A percentile compares a stretch with the other conserved stretches of the same genome.
These are phyloP conservation scores for Otolemur crassicaudatus DNA, from an alignment of 2,797 vertebrate species.

Conservation along the genomic window DNA sequence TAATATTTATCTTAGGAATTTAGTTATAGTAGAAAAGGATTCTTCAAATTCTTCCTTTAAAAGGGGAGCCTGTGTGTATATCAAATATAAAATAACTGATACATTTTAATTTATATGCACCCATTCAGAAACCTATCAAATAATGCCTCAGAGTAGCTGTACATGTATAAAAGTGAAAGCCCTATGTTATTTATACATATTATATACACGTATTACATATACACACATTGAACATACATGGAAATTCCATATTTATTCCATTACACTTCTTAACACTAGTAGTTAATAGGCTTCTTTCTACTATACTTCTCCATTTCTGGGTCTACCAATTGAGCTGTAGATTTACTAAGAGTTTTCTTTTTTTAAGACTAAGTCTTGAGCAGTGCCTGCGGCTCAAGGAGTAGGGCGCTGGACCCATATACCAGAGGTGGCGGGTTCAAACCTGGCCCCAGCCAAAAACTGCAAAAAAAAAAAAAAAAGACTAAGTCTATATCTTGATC, in stretches of 20 bases:
- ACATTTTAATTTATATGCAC: not conserved
- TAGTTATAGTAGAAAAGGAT: not conserved
- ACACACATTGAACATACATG: not conserved
- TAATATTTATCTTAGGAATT: not conserved
- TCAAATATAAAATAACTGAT: slow-evolving; percentile 11
- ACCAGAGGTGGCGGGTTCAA: no score
- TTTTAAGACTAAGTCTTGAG: no score
- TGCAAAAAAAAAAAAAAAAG: no score
- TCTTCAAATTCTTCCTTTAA: not conserved
- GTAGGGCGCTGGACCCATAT: no score
- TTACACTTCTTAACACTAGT: not conserved
- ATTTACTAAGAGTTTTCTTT: not conserved
- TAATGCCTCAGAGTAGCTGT: not conserved
- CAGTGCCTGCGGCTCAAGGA: no score
- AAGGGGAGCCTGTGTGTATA: not conserved
- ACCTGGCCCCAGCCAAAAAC: no score
- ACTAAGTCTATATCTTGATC: not conserved
- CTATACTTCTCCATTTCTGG: not conserved
- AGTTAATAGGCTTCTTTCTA: not conserved
- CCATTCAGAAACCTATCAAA: not conserved
- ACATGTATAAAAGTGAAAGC: not conserved
- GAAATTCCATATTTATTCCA: not conserved
- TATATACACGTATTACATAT: not conserved
- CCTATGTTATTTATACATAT: not conserved
- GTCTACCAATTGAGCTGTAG: not conserved